Evolutionary conservation across 53 echinoderm and acorn worm species (phyloP).

Genomic region (Arbacia lixula): DNA sequence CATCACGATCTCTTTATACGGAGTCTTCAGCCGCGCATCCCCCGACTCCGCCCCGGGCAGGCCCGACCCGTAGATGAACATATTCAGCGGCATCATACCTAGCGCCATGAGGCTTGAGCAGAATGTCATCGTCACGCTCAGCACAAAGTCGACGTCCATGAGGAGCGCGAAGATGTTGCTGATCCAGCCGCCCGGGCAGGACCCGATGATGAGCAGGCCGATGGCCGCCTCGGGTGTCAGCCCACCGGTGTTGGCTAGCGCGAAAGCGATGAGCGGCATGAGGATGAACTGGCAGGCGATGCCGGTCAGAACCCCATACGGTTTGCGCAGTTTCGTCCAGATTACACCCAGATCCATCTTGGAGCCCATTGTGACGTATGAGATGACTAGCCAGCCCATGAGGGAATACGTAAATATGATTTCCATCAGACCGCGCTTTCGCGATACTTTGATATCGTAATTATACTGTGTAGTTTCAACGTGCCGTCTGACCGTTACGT

Average conservation of each 20-base stretch:
- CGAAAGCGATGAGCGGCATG: conserved; percentile 89
- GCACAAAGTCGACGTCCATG: conserved; percentile 84
- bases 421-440: conserved; percentile 52
- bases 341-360: conserved; percentile 79
- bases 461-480: background rate
- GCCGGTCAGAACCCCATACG: conserved; percentile 80
- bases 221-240: conserved; percentile 72
- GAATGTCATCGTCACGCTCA: conserved; percentile 94
- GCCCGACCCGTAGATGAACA: conserved; percentile 78
- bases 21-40: conserved; percentile 61
- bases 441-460: conserved; percentile 11
- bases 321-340: conserved; percentile 76
- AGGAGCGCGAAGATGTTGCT: conserved; percentile 90
- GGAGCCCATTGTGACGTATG: conserved; percentile 90
- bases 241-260: conserved; percentile 59
- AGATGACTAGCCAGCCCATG: conserved; percentile 77
- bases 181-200: conserved; percentile 93
- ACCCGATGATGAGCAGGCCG: conserved; percentile 84
- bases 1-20: conserved; percentile 67
- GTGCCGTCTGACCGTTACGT: background rate
- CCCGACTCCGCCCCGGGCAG: conserved; percentile 59
- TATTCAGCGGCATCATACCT: conserved; percentile 92
- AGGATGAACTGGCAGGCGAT: conserved; percentile 90
- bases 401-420: conserved; percentile 68
- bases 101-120: conserved; percentile 87